These are phyloP conservation scores for Eulithis testata DNA, from an alignment of 2,888 invertebrate species.

Conservation along the genomic window DNA sequence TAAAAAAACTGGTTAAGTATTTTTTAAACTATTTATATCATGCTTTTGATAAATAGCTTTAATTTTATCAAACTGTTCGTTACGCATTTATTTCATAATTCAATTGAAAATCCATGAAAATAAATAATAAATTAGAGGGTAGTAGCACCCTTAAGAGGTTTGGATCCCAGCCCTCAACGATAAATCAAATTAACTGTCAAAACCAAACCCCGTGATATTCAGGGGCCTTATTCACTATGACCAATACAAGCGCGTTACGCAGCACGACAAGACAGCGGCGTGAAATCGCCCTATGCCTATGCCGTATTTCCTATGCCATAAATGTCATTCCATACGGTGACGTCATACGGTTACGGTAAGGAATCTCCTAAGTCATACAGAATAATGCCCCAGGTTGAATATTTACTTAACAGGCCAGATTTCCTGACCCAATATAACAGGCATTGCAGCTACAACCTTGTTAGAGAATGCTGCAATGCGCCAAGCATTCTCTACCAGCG, in stretches of 20 bases:
- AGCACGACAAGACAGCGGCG: too few relatives aligned
- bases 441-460: constrained; percentile 26
- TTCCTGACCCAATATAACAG: constrained; percentile 27
- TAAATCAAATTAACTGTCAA: constrained; percentile 29
- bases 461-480: constrained; percentile 58
- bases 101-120: too few relatives aligned
- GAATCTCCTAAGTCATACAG: too few relatives aligned
- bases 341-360: too few relatives aligned
- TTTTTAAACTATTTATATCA: too few relatives aligned
- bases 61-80: neutral
- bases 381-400: too few relatives aligned
- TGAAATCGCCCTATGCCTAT: too few relatives aligned
- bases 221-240: too few relatives aligned
- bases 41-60: neutral
- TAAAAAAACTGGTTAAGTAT: too few relatives aligned
- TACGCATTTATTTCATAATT: neutral
- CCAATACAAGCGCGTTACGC: too few relatives aligned
- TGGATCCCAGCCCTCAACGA: neutral
- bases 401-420: constrained; percentile 16
- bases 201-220: constrained; percentile 14
- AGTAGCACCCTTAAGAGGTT: neutral
- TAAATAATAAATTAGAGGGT: constrained; percentile 4
- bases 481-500: constrained; percentile 45
- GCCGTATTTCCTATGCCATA: too few relatives aligned
- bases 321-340: too few relatives aligned